Evolutionary conservation across 2,888 invertebrate species (phyloP).

Genomic region (Scaptomyza tumidula): DNA sequence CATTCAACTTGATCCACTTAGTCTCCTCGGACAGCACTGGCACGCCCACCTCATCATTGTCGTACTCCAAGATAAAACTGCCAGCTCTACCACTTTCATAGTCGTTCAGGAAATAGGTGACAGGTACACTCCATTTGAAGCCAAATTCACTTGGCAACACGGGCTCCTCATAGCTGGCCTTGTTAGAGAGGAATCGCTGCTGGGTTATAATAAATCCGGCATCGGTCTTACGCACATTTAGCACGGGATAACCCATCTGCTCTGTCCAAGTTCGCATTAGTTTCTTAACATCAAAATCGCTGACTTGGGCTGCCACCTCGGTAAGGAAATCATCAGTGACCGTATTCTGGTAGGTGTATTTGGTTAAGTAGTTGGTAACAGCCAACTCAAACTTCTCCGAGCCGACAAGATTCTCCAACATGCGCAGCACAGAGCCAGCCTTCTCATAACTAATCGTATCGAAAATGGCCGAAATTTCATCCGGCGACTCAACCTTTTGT

Average conservation of each 20-base stretch:
- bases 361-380: conserved; percentile 90
- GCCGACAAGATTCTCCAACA: conserved; percentile 91
- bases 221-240: conserved; percentile 86
- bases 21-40: conserved; percentile 81
- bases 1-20: conserved; percentile 93
- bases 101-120: conserved; percentile 88
- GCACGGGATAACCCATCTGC: conserved; percentile 94
- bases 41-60: conserved; percentile 28
- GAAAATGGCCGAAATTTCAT: conserved; percentile 95
- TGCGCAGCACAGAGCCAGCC: conserved; percentile 93
- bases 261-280: conserved; percentile 95
- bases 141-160: conserved; percentile 85
- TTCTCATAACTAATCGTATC: conserved; percentile 95
- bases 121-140: conserved; percentile 93
- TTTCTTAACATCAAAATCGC: conserved; percentile 84
- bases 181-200: conserved; percentile 89
- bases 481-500: conserved; percentile 91
- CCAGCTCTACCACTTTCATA: conserved; percentile 77
- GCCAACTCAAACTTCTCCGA: conserved; percentile 89
- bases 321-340: conserved; percentile 90
- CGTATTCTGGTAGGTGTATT: conserved; percentile 90
- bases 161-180: conserved; percentile 85
- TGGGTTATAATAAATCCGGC: conserved; percentile 87
- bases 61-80: conserved; percentile 71
- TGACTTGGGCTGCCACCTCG: conserved; percentile 85